Evolutionary conservation across 2,113 vertebrate genomes (phyloP).

Genomic region (Plestiodon gilberti): DNA sequence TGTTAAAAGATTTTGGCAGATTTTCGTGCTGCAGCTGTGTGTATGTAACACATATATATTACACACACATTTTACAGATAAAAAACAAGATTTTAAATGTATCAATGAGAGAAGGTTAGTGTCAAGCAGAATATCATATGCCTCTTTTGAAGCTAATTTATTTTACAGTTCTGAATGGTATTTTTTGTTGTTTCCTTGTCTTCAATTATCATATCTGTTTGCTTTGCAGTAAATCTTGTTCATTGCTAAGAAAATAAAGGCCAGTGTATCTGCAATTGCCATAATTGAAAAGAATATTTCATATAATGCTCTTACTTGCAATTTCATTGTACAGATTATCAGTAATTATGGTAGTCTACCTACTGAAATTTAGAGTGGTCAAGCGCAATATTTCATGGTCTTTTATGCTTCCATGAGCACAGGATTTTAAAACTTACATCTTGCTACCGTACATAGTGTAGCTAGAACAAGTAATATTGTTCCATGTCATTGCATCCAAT

Average conservation of each 20-base stretch:
- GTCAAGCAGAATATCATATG: background rate
- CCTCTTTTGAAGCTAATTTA: constrained; percentile 1
- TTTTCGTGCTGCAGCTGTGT: background rate
- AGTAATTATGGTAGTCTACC: constrained; percentile 12
- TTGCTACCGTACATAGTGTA: background rate
- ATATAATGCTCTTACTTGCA: constrained; percentile 3
- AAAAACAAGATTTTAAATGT: constrained; percentile 14
- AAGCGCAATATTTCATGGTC: constrained; percentile 1
- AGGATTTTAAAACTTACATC: constrained; percentile 29
- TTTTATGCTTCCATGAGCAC: background rate
- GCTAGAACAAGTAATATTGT: constrained; percentile 36
- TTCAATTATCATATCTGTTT: constrained; percentile 41
- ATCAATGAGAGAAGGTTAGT: constrained; percentile 16
- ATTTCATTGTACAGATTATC: constrained; percentile 19
- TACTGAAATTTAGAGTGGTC: constrained; percentile 22
- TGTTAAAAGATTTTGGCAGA: constrained; percentile 4
- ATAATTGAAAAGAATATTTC: constrained; percentile 42
- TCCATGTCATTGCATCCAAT: constrained; percentile 48
- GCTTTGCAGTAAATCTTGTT: constrained; percentile 28
- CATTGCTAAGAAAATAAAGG: constrained; percentile 32
- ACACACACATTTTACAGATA: background rate
- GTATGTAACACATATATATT: background rate
- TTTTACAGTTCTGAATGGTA: constrained; percentile 23
- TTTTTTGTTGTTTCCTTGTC: constrained; percentile 11
- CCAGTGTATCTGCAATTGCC: constrained; percentile 30